Base-by-base conservation (phyloP, 1,140 invertebrate species). In the Drosophila pseudoananassae region DNA sequence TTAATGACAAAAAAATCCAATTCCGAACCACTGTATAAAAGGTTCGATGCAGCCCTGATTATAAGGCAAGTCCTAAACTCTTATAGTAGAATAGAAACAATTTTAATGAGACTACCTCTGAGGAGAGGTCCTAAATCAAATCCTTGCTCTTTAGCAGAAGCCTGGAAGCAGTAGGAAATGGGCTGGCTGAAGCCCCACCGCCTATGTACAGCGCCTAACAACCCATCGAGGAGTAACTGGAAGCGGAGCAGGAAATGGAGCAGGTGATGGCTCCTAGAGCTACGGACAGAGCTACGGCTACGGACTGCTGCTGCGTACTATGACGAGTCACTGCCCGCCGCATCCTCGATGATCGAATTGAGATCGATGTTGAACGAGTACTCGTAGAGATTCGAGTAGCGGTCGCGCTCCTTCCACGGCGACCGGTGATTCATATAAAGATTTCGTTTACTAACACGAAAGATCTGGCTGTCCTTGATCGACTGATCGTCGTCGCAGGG, bases 401-500 rank as follows among this genome's bases (percentile, higher is more conserved):
- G 85, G 74, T 92, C 89, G 69, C 90, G 87, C 71, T 91, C 90
- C 72, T 88, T 90, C 83, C 91, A 91, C 49, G 91, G 91, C 75
- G 90, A 91, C 60, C 89, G 78, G 57, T 91, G 85, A 89, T 92
- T 90, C 85, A 91, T 90, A 88, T 92, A 91, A 84, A 91, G 87
- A 90, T 91, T 92, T 90, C 91, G 83, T 90, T 92, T 92, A 87
- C 91, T 92, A 91, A 91, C 90, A 84, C 90, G 90, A 89, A 91
- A 91, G 77, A 91, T 91, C 81, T 91, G 90, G 81, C 90, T 91
- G 61, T 92, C 91, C 78, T 91, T 91, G 57, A 92, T 90, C 68
- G 89, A 92, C 78, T 91, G 89, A 90, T 92, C 91, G 65, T 90
- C 87, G 81, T 92, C 91, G 74, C 90, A 91, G 65, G 90, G 90